These are phyloP conservation scores for Poeciliopsis retropinna DNA, from an alignment of 2,113 vertebrate genomes.

Conservation along the genomic window DNA sequence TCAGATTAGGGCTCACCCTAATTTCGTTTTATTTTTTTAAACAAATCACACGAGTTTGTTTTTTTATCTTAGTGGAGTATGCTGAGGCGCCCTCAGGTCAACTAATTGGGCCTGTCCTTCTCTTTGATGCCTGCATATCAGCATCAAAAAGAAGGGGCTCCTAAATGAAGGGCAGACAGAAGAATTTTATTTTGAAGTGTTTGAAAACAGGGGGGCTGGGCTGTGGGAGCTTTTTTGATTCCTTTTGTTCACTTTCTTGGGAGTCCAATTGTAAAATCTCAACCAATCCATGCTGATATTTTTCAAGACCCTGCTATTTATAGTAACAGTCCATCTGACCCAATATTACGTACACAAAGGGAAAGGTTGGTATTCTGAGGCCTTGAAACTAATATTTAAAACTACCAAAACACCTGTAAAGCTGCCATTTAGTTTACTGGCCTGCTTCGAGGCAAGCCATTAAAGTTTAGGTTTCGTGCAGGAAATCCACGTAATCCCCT, in stretches of 20 bases:
- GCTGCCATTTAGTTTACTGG: conserved; percentile 22
- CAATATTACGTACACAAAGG: conserved; percentile 71
- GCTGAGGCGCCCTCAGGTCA: conserved; percentile 32
- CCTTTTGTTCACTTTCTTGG: conserved; percentile 70
- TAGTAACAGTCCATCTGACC: conserved; percentile 73
- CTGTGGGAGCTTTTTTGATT: conserved; percentile 15
- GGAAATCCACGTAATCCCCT: conserved; percentile 13
- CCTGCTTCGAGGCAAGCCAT: background rate
- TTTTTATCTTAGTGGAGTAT: conserved; percentile 16
- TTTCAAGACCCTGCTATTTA: conserved; percentile 79
- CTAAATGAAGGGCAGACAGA: conserved; percentile 65
- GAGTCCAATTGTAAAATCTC: conserved; percentile 87
- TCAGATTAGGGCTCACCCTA: conserved; percentile 9
- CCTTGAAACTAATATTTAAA: conserved; percentile 39
- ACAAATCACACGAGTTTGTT: conserved; percentile 29
- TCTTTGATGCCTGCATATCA: conserved; percentile 89
- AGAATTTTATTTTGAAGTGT: conserved; percentile 91
- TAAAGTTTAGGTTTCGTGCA: conserved; percentile 26
- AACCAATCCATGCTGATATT: conserved; percentile 63
- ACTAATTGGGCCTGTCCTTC: conserved; percentile 71
- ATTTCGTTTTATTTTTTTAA: conserved; percentile 1
- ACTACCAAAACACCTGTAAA: conserved; percentile 15
- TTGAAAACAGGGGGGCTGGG: conserved; percentile 79
- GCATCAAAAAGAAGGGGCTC: conserved; percentile 70
- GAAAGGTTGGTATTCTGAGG: conserved; percentile 61